These are phyloP conservation scores for Lepeophtheirus nordmannii DNA, from an alignment of 2,888 invertebrate species.

Conservation along the genomic window DNA sequence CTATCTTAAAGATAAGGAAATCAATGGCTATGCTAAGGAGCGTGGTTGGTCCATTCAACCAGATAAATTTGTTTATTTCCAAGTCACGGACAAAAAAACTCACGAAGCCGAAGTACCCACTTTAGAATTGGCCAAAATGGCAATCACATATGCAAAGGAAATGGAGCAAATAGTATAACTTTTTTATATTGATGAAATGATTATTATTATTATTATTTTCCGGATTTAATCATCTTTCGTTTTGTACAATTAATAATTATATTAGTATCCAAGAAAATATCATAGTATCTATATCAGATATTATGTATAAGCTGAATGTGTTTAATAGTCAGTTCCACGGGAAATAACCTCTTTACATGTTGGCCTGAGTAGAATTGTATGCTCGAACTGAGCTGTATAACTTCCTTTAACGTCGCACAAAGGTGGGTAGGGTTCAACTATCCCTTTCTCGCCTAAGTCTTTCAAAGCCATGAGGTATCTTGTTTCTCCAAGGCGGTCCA, in stretches of 20 bases:
- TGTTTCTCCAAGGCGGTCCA: constrained; percentile 88
- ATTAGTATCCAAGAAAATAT: neutral
- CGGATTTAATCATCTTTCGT: neutral
- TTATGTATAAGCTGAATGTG: too few species aligned
- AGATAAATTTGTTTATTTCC: constrained; percentile 18
- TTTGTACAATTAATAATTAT: constrained; percentile 6
- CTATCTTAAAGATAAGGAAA: constrained; percentile 60
- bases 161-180: constrained; percentile 94
- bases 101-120: constrained; percentile 67
- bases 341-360: constrained; percentile 97
- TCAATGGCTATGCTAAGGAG: constrained; percentile 26
- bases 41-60: constrained; percentile 13
- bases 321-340: constrained; percentile 83
- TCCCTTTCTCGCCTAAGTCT: constrained; percentile 91
- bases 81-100: constrained; percentile 44
- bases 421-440: constrained; percentile 96
- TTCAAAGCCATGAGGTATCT: constrained; percentile 97
- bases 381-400: constrained; percentile 98
- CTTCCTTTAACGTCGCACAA: constrained; percentile 91
- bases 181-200: constrained; percentile 22
- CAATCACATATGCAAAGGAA: constrained; percentile 90
- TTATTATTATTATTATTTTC: constrained; percentile 3
- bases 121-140: constrained; percentile 73
- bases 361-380: constrained; percentile 88
- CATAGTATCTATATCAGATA: neutral